Evolutionary conservation across 2,113 vertebrate species (phyloP).

Genomic region (Rhynchomys soricoides): DNA sequence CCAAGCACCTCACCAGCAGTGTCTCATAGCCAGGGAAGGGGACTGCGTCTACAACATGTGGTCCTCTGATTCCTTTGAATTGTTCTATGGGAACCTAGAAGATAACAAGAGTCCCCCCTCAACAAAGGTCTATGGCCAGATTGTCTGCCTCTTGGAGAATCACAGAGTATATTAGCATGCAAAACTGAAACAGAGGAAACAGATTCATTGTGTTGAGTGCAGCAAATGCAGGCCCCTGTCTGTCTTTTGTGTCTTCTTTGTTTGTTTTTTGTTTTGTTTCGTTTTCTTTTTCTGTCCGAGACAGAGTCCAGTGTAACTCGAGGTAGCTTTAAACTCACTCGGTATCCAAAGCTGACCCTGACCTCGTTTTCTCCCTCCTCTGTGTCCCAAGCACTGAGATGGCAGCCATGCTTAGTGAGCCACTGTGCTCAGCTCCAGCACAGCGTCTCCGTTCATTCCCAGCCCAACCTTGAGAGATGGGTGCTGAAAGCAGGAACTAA

Average conservation of each 20-base stretch:
- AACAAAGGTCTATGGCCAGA: not conserved
- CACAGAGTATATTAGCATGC: not conserved
- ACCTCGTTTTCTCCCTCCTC: not conserved
- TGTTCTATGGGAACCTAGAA: not conserved
- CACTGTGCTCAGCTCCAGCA: not conserved
- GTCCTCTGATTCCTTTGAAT: not conserved
- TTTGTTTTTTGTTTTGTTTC: no score
- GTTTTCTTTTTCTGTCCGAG: not conserved
- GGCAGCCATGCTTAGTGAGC: not conserved
- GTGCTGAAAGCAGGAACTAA: not conserved
- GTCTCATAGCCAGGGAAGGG: not conserved
- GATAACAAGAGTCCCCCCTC: not conserved
- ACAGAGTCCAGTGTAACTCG: not conserved
- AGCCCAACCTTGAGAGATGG: not conserved
- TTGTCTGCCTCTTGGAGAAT: not conserved
- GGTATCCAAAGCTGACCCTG: not conserved
- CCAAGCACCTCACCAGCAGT: not conserved
- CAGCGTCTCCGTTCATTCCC: not conserved
- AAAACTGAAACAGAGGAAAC: conserved; percentile 1
- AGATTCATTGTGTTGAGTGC: not conserved
- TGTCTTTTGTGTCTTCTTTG: not conserved
- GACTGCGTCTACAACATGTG: not conserved
- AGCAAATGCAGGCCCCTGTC: not conserved
- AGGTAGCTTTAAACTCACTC: not conserved
- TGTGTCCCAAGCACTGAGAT: not conserved